A percentile compares a stretch with the other conserved stretches of the same genome.
Evolutionary conservation across 2,888 invertebrate genomes (phyloP).

Genomic region (Acronicta alni): DNA sequence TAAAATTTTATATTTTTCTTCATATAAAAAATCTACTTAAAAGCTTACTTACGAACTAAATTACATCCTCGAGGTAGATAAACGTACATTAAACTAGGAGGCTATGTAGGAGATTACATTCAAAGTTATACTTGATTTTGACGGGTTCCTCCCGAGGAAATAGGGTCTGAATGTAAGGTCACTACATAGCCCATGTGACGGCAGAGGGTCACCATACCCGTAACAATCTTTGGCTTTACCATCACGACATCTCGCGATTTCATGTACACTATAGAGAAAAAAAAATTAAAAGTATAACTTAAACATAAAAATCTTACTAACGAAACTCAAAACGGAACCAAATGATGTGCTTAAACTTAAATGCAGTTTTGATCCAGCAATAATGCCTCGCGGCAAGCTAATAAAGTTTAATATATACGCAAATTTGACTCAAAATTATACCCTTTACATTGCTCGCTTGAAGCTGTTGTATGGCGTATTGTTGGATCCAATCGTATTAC

Average conservation of each 20-base stretch:
- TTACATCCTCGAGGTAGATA: constrained; percentile 89
- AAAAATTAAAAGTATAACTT: constrained; percentile 69
- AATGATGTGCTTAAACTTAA: constrained; percentile 65
- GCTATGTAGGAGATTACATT: constrained; percentile 73
- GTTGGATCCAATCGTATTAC: constrained; percentile 57
- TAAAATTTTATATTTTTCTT: constrained; percentile 80
- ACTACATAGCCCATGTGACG: constrained; percentile 83
- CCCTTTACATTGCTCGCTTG: constrained; percentile 42
- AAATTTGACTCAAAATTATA: constrained; percentile 48
- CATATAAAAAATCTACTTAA: constrained; percentile 88
- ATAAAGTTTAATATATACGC: constrained; percentile 40
- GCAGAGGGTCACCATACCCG: constrained; percentile 90
- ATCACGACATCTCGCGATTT: constrained; percentile 88
- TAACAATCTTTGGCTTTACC: constrained; percentile 90
- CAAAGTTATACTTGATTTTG: constrained; percentile 50
- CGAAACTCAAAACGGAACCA: constrained; percentile 73
- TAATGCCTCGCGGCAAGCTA: constrained; percentile 55
- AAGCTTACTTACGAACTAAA: constrained; percentile 83
- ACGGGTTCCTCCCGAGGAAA: constrained; percentile 34
- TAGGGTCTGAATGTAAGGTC: constrained; percentile 65
- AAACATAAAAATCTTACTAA: constrained; percentile 68
- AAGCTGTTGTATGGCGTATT: constrained; percentile 57
- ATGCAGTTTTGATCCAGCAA: constrained; percentile 73
- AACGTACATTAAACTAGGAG: constrained; percentile 80
- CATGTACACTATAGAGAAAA: constrained; percentile 76